Evolutionary conservation across 1,140 invertebrate species (phyloP), one percentile per base, ranked within the genome.

Genomic region (Aplysia californica): DNA sequence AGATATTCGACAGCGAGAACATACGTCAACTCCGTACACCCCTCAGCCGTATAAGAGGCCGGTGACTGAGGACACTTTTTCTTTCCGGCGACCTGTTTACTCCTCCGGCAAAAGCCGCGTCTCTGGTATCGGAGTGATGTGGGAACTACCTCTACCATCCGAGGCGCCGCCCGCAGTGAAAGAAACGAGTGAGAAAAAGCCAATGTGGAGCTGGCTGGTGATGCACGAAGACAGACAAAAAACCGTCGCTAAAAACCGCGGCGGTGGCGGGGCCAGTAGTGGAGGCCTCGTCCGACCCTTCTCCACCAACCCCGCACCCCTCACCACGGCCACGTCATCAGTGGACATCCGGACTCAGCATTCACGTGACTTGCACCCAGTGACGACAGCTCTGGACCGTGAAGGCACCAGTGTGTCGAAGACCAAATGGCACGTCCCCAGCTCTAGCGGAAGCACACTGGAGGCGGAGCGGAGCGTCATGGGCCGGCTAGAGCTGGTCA

Each of bases 301-400:
- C 65, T 29, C 65, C 61, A 39, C 41, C 33, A 26, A 67, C 67
- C 10, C 64, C 35, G 29, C 59, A 55, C 26, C 59, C 29, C 1
- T 50, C 10, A 58, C 44, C 31, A 76, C 36, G 6, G 1, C 20
- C 21, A 20, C 64, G 38, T 39, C 69, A 31, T 10, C 55, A 20
- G 44, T 26, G 2, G 56, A 64, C 35, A 18, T 55, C 36, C 2
- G 29, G 29, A 39, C 29, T 38, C 18, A 80, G 2, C 36, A 55
- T 66, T 81, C 79, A 2, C 76, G 77, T 21, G 83, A 85, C 72
- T 50, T 86, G n/a, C 82, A 80, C 61, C 85, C 85, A 3, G 82
- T 84, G 20, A 73, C 85, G 1, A 79, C 79, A 15, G 85, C 80
- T 23, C 72, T 86, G 78, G 66, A 81, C 3, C 79, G 78, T 6